Base-by-base conservation (phyloP, 1,140 invertebrate genomes). In the Lithobius niger region DNA sequence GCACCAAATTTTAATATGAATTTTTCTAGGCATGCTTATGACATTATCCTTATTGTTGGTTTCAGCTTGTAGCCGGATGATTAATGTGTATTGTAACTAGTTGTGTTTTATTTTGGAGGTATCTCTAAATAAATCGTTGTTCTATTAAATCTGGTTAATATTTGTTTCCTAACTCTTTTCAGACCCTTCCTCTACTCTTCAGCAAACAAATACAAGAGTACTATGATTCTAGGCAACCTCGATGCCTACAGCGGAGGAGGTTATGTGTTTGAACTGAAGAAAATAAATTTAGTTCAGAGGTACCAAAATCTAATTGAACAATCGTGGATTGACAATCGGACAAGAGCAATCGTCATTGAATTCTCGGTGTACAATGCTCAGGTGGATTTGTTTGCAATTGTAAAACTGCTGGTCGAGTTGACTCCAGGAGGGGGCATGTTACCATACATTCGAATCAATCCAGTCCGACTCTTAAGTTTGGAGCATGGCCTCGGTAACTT, bases 341-440 rank as follows among this genome's bases (percentile, higher is more conserved):
- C 78, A 0, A 59, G 78, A 56, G 77, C 76, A 3, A 67, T 80
- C 13, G 73, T 79, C 57, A 64, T 76, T 2, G 77, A 80, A 59
- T 77, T 79, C 59, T 76, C 77, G 2, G 67, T 72, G 13, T 80
- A 78, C 61, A 80, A 80, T 62, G 70, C 76, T 1, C 71, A 77
- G 54, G 60, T 70, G 25, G 72, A 79, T 55, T 60, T 79, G 18
- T 78, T 78, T 57, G 69, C 67, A 10, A 68, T 76, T 0, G 65
- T 66, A 3, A 73, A 70, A 13, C 65, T 77, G n/a, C 58, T 77
- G 15, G 67, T 69, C 2, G 77, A 79, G 62, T 74, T 76, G 59
- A 55, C 71, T 24, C 69, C 72, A 15, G 74, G 70, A 27, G 76
- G 75, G 3, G 74, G 75, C 15, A 63, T 77, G 3, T 64, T 74